Evolutionary conservation across 2,113 vertebrate genomes (phyloP).

Genomic region (Corythornis cristatus): DNA sequence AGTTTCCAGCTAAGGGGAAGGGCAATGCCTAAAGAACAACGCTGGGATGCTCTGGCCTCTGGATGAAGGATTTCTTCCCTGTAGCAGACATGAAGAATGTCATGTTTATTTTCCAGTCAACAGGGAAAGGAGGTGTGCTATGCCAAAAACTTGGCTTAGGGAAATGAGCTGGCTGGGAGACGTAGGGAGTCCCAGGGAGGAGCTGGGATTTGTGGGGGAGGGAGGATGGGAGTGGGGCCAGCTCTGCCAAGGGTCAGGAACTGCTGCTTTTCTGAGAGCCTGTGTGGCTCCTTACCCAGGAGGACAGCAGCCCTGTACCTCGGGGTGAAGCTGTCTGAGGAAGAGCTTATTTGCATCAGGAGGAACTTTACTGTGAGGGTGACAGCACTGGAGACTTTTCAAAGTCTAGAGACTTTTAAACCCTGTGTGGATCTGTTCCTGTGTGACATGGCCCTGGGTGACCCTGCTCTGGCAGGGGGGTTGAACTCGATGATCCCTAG

Average conservation of each 20-base stretch:
- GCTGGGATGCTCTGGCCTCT: background rate
- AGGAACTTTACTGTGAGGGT: too few species aligned
- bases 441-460: too few species aligned
- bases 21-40: background rate
- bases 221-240: background rate
- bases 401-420: too few species aligned
- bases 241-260: background rate
- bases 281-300: background rate
- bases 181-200: rapidly evolving
- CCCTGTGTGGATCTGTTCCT: too few species aligned
- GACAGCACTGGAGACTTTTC: too few species aligned
- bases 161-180: background rate
- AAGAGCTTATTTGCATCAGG: background rate
- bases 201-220: background rate
- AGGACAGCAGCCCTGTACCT: background rate
- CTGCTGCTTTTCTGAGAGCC: background rate
- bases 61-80: background rate
- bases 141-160: background rate
- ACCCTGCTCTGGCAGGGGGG: too few species aligned
- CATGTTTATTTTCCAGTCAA: background rate
- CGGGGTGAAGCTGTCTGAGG: background rate
- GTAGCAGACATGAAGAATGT: background rate
- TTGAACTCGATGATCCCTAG: too few species aligned
- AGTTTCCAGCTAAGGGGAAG: background rate
- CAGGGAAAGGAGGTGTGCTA: background rate